Conservation (phyloP, 2,888 invertebrate genomes). For the Metopia argyrocephala region DNA sequence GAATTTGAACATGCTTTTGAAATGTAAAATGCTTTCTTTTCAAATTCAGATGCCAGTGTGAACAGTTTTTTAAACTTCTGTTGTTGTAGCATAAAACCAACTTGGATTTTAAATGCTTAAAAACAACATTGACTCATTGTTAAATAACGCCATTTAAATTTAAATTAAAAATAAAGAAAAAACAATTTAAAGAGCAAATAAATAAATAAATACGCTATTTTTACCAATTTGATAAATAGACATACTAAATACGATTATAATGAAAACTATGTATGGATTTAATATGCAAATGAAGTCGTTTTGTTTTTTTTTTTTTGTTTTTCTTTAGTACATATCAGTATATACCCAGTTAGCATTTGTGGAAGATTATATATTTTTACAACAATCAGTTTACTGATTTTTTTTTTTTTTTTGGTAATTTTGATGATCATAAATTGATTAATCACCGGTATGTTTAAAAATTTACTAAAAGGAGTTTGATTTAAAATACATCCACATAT, state of each 20-base stretch:
- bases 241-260: background rate
- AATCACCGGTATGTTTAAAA: too few relatives aligned
- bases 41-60: background rate
- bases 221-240: slow-evolving; percentile 19
- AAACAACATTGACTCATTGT: slow-evolving; percentile 47
- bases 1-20: too few relatives aligned
- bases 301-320: background rate
- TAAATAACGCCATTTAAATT: slow-evolving; percentile 52
- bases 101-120: slow-evolving; percentile 20
- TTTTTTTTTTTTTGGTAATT: too few relatives aligned
- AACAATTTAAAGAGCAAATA: too few relatives aligned
- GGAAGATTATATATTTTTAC: too few relatives aligned
- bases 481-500: too few relatives aligned
- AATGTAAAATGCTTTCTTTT: background rate
- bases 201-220: slow-evolving; percentile 15
- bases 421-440: too few relatives aligned
- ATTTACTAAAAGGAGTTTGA: too few relatives aligned
- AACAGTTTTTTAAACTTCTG: background rate
- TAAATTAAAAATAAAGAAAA: too few relatives aligned
- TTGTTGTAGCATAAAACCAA: background rate
- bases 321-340: too few relatives aligned
- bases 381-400: too few relatives aligned
- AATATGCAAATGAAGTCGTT: background rate
- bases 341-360: too few relatives aligned
- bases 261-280: background rate